phyloP scores from a whole-genome alignment of 1,140 invertebrate species.

The Bemisia tabaci region DNA sequence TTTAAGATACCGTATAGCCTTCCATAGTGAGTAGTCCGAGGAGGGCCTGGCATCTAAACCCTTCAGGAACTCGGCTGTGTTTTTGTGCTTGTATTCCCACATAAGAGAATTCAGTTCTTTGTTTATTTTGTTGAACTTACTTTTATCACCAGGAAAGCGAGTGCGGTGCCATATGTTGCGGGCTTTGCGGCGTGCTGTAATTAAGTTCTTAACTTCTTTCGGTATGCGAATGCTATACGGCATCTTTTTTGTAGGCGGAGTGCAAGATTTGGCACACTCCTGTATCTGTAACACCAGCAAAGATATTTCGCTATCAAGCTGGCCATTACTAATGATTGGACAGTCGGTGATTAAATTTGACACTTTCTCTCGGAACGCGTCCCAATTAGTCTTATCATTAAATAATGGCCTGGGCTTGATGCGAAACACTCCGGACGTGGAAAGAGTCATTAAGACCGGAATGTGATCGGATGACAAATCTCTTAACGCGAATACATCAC shows the following conservation, averaged over 20 bases:
- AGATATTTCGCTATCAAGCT: too few species aligned
- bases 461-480: neutral
- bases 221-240: neutral
- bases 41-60: neutral
- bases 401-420: neutral
- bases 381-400: neutral
- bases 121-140: neutral
- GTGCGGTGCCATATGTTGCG: neutral
- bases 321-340: too few species aligned
- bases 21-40: neutral
- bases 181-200: neutral
- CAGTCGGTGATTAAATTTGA: neutral
- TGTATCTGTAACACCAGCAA: too few species aligned
- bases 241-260: neutral
- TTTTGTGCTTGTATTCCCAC: neutral
- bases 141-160: neutral
- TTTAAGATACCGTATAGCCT: neutral
- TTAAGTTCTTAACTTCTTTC: neutral
- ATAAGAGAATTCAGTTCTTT: neutral
- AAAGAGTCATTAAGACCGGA: neutral
- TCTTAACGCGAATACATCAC: neutral
- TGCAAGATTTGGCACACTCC: neutral
- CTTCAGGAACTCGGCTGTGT: neutral
- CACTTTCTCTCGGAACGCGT: neutral
- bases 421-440: neutral